Evolutionary conservation across 2,888 invertebrate species (phyloP).

Genomic region (Dynastes maya): DNA sequence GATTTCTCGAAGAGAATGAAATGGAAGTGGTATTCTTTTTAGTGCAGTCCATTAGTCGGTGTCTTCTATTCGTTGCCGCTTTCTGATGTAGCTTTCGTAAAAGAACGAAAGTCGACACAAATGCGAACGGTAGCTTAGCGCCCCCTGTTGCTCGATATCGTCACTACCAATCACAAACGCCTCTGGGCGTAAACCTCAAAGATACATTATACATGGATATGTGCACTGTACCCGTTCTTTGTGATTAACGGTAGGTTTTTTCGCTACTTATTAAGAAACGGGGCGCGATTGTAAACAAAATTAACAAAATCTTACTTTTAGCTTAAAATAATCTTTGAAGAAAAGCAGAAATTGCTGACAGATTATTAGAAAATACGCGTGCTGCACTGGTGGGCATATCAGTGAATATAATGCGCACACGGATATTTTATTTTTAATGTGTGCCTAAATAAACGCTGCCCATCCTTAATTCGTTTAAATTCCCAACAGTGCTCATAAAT

Average conservation of each 20-base stretch:
- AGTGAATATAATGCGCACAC: too few relatives aligned
- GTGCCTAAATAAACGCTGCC: too few relatives aligned
- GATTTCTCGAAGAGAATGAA: neutral
- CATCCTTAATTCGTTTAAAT: too few relatives aligned
- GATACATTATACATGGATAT: conserved; percentile 42
- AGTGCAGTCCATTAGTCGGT: conserved; percentile 58
- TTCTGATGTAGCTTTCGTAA: conserved; percentile 40
- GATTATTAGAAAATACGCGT: too few relatives aligned
- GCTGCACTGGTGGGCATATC: too few relatives aligned
- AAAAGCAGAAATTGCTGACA: too few relatives aligned
- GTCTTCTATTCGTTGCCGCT: conserved; percentile 41
- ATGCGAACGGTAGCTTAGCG: conserved; percentile 54
- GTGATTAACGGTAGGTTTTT: neutral
- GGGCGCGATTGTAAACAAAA: too few relatives aligned
- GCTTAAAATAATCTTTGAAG: too few relatives aligned
- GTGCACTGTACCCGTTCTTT: conserved; percentile 5
- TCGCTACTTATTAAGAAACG: too few relatives aligned
- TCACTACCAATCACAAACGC: conserved; percentile 62
- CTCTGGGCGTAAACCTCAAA: conserved; percentile 58
- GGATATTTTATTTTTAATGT: too few relatives aligned
- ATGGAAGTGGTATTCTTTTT: conserved; percentile 49
- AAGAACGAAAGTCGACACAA: conserved; percentile 52
- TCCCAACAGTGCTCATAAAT: too few relatives aligned
- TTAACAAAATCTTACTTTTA: too few relatives aligned
- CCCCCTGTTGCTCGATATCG: conserved; percentile 59